A percentile compares a stretch with the other conserved stretches of the same genome.
Evolutionary conservation across 2,797 vertebrate genomes (phyloP).

Genomic region (Ceryle rudis): DNA sequence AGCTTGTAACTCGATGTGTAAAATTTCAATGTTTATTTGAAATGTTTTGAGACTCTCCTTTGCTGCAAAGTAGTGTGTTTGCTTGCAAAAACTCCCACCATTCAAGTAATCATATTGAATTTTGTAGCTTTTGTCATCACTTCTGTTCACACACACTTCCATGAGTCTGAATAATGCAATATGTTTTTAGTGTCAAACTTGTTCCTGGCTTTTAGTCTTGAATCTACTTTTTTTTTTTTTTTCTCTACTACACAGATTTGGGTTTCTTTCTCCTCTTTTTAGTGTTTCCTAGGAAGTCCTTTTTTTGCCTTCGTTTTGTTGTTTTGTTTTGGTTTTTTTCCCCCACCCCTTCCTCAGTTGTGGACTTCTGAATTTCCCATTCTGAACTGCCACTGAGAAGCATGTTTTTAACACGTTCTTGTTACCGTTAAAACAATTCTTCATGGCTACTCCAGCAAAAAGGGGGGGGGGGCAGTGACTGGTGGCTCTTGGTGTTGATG

Average conservation of each 20-base stretch:
- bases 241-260: background rate
- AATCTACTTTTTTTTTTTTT: background rate
- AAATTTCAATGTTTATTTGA: conserved; percentile 45
- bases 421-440: background rate
- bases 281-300: background rate
- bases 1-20: background rate
- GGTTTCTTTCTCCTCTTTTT: background rate
- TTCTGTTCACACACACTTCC: conserved; percentile 20
- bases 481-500: conserved; percentile 12
- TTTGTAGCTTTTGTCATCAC: conserved; percentile 57
- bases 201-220: conserved; percentile 4
- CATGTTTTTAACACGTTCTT: background rate
- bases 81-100: conserved; percentile 10
- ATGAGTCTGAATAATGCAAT: conserved; percentile 20
- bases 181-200: background rate
- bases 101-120: conserved; percentile 14
- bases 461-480: background rate
- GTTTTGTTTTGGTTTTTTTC: too few relatives aligned
- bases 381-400: background rate
- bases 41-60: conserved; percentile 36
- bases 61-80: conserved; percentile 18
- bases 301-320: background rate
- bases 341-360: background rate
- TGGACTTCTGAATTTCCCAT: background rate
- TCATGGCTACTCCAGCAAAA: background rate